Evolutionary conservation across 2,113 vertebrate genomes (phyloP).

Genomic region (Gorilla gorilla): DNA sequence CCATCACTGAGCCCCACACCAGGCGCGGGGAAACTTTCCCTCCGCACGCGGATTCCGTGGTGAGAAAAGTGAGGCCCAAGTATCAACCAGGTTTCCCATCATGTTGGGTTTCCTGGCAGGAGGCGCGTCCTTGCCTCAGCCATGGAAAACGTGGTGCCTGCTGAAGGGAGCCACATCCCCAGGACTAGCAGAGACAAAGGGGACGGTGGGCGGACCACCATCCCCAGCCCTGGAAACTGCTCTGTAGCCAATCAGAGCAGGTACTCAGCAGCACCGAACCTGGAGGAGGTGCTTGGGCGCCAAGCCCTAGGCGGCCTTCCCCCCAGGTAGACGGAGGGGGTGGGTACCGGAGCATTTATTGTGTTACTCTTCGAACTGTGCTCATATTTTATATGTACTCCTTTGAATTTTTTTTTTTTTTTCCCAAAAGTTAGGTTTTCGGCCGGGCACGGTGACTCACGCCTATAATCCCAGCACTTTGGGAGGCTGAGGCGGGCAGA

Average conservation of each 20-base stretch:
- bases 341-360: not conserved
- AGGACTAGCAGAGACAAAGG: not conserved
- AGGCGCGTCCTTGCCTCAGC: not conserved
- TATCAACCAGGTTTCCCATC: not conserved
- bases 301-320: too few species aligned
- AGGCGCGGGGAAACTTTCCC: not conserved
- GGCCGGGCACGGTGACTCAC: too few species aligned
- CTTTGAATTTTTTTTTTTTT: not conserved
- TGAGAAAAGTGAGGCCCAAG: not conserved
- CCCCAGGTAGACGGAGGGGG: too few species aligned
- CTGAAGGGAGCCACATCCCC: not conserved
- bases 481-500: too few species aligned
- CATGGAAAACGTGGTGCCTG: not conserved
- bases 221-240: too few species aligned
- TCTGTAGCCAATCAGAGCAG: too few species aligned
- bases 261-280: too few species aligned
- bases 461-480: too few species aligned
- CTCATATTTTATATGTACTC: not conserved
- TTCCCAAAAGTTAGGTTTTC: too few species aligned
- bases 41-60: not conserved
- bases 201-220: too few species aligned
- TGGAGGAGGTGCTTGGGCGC: too few species aligned
- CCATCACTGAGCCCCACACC: not conserved
- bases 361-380: not conserved
- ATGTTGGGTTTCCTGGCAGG: not conserved